These are phyloP conservation scores for Oncorhynchus tshawytscha DNA, from an alignment of 2,113 vertebrate species.

Conservation along the genomic window DNA sequence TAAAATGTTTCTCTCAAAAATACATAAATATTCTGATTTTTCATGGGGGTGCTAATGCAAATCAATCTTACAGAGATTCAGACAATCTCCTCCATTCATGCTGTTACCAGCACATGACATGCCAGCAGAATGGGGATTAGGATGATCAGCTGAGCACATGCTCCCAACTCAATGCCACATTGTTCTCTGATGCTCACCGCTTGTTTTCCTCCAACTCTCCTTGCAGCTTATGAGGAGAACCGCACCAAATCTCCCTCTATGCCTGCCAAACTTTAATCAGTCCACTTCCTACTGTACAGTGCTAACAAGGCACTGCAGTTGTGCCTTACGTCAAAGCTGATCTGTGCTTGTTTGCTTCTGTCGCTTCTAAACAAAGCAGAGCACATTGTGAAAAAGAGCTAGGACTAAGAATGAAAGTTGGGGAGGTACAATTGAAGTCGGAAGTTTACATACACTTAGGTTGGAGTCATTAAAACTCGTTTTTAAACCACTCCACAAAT, in stretches of 20 bases:
- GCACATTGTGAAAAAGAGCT: conserved; percentile 24
- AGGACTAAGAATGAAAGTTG: conserved; percentile 34
- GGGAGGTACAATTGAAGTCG: conserved; percentile 4
- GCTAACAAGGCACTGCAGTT: conserved; percentile 19
- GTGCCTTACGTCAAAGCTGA: conserved; percentile 37
- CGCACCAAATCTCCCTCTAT: conserved; percentile 50
- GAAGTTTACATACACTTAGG: too few relatives aligned
- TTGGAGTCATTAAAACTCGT: too few relatives aligned
- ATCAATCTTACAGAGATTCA: conserved; percentile 52
- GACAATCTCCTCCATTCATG: conserved; percentile 74
- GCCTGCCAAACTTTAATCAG: conserved; percentile 55
- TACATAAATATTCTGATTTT: too few relatives aligned
- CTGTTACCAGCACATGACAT: conserved; percentile 64
- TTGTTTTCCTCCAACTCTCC: conserved; percentile 56
- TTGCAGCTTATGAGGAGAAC: conserved; percentile 60
- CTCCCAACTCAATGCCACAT: conserved; percentile 67
- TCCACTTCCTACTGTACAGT: conserved; percentile 42
- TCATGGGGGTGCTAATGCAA: too few relatives aligned
- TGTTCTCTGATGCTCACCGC: conserved; percentile 64
- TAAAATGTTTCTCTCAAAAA: too few relatives aligned
- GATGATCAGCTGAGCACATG: conserved; percentile 67
- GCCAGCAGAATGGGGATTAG: conserved; percentile 68
- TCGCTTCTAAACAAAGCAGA: conserved; percentile 34
- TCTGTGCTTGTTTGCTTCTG: conserved; percentile 13
- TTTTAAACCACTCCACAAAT: too few relatives aligned